phyloP scores from a whole-genome alignment of 2,113 vertebrate genomes.

The Urocolius indicus region DNA sequence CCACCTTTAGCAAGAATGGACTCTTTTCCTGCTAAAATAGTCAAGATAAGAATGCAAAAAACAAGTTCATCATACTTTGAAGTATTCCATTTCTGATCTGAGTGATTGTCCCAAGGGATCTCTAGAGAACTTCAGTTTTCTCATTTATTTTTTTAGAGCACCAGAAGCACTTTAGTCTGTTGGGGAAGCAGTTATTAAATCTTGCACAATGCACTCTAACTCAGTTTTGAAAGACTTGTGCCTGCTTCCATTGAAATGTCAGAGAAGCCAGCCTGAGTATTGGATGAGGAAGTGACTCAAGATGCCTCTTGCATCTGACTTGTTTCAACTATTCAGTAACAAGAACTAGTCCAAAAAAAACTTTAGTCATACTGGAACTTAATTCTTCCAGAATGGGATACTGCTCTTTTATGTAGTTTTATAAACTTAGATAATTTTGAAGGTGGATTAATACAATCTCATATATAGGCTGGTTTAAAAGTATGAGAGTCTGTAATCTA shows the following conservation, averaged over 20 bases:
- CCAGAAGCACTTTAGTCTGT: neutral
- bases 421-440: neutral
- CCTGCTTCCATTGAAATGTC: neutral
- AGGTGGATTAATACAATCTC: neutral
- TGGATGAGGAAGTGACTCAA: neutral
- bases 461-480: neutral
- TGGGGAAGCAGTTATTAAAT: neutral
- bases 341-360: neutral
- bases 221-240: neutral
- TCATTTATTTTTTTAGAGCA: neutral
- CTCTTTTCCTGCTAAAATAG: conserved; percentile 6
- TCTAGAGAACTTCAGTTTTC: neutral
- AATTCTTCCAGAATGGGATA: neutral
- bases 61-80: neutral
- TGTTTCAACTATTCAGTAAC: neutral
- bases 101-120: neutral
- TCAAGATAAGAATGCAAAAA: neutral
- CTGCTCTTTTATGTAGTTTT: neutral
- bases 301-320: neutral
- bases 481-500: neutral
- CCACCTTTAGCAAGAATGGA: neutral
- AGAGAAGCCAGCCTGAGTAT: neutral
- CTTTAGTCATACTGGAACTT: neutral
- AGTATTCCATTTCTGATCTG: neutral
- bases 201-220: neutral